A percentile compares a stretch with the other conserved stretches of the same genome.
These are phyloP conservation scores for Cynopterus brachyotis DNA, from an alignment of 2,113 vertebrate genomes.

Conservation along the genomic window DNA sequence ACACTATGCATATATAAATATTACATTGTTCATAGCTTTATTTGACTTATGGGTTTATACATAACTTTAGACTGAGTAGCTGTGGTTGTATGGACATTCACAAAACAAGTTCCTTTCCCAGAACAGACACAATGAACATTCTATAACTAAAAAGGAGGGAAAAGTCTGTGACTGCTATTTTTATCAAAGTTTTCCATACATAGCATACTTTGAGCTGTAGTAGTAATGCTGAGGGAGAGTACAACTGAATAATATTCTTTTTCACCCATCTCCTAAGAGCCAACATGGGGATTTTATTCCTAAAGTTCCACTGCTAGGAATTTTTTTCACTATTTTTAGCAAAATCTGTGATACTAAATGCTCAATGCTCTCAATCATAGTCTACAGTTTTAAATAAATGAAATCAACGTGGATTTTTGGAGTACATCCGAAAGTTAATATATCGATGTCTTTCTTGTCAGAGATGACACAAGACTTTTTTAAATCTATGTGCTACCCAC, in stretches of 20 bases:
- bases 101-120: constrained; percentile 91
- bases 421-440: background rate
- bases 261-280: constrained; percentile 56
- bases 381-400: constrained; percentile 44
- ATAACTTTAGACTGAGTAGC: constrained; percentile 93
- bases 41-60: constrained; percentile 95
- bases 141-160: constrained; percentile 93
- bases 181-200: constrained; percentile 97
- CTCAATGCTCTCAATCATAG: background rate
- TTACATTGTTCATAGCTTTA: constrained; percentile 99
- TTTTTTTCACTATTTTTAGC: constrained; percentile 26
- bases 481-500: constrained; percentile 24
- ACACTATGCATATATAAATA: constrained; percentile 99
- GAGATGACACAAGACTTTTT: constrained; percentile 25
- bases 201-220: constrained; percentile 83
- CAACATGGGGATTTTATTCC: constrained; percentile 40
- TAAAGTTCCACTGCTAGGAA: constrained; percentile 45
- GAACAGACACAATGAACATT: constrained; percentile 94
- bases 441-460: constrained; percentile 23
- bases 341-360: constrained; percentile 43
- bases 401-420: constrained; percentile 10
- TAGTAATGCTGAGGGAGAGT: constrained; percentile 76
- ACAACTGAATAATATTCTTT: constrained; percentile 23
- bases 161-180: constrained; percentile 98
- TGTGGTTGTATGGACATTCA: constrained; percentile 93